Conservation (phyloP, 2,113 vertebrate genomes). For the Saguinus midas region DNA sequence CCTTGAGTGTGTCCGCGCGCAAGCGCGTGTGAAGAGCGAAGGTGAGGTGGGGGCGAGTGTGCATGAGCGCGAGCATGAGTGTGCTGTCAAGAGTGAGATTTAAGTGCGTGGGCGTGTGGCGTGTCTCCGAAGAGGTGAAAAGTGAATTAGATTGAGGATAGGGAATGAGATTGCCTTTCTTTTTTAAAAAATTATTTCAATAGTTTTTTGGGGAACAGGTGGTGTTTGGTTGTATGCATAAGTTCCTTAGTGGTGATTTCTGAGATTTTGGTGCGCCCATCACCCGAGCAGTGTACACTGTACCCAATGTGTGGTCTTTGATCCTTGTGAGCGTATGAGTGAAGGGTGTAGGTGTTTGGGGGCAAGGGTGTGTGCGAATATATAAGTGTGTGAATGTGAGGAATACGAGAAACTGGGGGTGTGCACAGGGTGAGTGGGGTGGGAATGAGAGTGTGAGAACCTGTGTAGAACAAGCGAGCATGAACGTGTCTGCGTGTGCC, state of each 20-base stretch:
- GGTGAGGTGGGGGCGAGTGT: background rate
- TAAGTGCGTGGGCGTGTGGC: background rate
- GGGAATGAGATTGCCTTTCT: too few relatives aligned
- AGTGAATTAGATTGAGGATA: background rate
- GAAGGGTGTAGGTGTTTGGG: background rate
- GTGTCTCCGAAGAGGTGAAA: background rate
- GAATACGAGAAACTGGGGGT: background rate
- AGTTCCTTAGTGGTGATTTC: too few relatives aligned
- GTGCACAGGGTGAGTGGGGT: background rate
- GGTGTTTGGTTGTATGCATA: too few relatives aligned
- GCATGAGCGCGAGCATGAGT: background rate
- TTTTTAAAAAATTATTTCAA: too few relatives aligned
- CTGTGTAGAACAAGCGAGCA: background rate
- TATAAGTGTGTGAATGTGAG: background rate
- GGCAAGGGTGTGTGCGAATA: background rate
- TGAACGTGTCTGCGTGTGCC: background rate
- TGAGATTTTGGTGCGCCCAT: too few relatives aligned
- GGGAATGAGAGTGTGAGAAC: background rate
- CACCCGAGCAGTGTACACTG: too few relatives aligned
- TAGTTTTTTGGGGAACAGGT: too few relatives aligned
- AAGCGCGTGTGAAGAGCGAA: background rate
- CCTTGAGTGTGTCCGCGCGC: background rate
- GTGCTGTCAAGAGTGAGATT: too few relatives aligned
- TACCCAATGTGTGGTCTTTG: too few relatives aligned
- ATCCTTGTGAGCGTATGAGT: background rate